These are phyloP conservation scores for Pogonophryne albipinna DNA, from an alignment of 2,797 vertebrate species.

Conservation along the genomic window DNA sequence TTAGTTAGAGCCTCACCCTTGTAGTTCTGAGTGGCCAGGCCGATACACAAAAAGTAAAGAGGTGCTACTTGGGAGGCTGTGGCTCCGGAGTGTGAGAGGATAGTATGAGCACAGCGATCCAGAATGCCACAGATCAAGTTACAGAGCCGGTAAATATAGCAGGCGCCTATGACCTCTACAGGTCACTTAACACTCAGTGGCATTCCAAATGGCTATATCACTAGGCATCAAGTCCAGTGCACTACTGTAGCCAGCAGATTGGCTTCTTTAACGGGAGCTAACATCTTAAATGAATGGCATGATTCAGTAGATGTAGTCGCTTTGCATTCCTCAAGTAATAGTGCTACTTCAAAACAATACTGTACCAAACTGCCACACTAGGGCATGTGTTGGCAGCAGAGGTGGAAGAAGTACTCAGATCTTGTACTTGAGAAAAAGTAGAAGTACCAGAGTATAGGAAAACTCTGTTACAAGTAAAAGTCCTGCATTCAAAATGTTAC, in stretches of 20 bases:
- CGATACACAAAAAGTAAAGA: constrained; percentile 64
- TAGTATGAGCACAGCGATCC: constrained; percentile 80
- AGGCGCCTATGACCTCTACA: constrained; percentile 93
- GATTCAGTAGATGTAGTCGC: constrained; percentile 35
- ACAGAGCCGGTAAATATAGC: constrained; percentile 97
- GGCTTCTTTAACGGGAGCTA: constrained; percentile 25
- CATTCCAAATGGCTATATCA: constrained; percentile 86
- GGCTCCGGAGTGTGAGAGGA: constrained; percentile 81
- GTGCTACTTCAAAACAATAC: constrained; percentile 6
- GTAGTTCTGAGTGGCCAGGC: constrained; percentile 69
- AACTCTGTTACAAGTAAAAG: too few relatives aligned
- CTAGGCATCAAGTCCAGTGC: constrained; percentile 31
- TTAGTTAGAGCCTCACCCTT: constrained; percentile 73
- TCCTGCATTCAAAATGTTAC: too few relatives aligned
- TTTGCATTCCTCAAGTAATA: constrained; percentile 20
- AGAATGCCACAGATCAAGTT: constrained; percentile 95
- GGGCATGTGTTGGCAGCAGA: not conserved
- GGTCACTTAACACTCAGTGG: constrained; percentile 86
- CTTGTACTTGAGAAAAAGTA: too few relatives aligned
- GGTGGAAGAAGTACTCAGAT: too few relatives aligned
- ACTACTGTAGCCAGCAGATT: constrained; percentile 22
- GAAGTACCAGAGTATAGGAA: too few relatives aligned
- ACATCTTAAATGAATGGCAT: constrained; percentile 11
- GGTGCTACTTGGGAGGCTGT: constrained; percentile 74
- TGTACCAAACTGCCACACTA: not conserved